phyloP scores from a whole-genome alignment of 1,140 invertebrate genomes.

The Samia ricini region DNA sequence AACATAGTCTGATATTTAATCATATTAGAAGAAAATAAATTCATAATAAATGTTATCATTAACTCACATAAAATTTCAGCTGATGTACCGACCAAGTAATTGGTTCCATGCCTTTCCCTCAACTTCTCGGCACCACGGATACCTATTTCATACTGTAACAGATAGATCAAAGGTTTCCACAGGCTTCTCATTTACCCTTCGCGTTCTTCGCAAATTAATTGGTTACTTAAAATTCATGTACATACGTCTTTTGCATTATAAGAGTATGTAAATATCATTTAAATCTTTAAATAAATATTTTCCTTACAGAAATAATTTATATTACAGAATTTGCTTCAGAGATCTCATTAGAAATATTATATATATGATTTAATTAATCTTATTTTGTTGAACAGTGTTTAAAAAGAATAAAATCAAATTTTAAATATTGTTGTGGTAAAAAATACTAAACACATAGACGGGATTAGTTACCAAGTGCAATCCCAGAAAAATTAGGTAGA shows the following conservation, averaged over 20 bases:
- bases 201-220: not conserved
- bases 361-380: too few relatives aligned
- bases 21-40: not conserved
- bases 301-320: not conserved
- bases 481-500: too few relatives aligned
- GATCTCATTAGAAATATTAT: too few relatives aligned
- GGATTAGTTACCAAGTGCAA: too few relatives aligned
- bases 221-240: not conserved
- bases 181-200: not conserved
- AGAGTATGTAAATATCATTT: slow-evolving; percentile 1
- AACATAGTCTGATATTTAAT: too few relatives aligned
- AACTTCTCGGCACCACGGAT: slow-evolving; percentile 65
- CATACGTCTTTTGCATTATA: not conserved
- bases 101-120: slow-evolving; percentile 56
- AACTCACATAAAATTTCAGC: slow-evolving; percentile 74
- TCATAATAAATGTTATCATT: not conserved
- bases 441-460: too few relatives aligned
- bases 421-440: too few relatives aligned
- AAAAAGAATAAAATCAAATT: too few relatives aligned
- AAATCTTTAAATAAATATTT: slow-evolving; percentile 8
- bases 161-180: slow-evolving; percentile 4
- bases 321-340: too few relatives aligned
- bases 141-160: slow-evolving; percentile 54
- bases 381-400: too few relatives aligned
- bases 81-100: slow-evolving; percentile 72